Evolutionary conservation across 2,888 invertebrate genomes (phyloP).

Genomic region (Drosophila incognita): DNA sequence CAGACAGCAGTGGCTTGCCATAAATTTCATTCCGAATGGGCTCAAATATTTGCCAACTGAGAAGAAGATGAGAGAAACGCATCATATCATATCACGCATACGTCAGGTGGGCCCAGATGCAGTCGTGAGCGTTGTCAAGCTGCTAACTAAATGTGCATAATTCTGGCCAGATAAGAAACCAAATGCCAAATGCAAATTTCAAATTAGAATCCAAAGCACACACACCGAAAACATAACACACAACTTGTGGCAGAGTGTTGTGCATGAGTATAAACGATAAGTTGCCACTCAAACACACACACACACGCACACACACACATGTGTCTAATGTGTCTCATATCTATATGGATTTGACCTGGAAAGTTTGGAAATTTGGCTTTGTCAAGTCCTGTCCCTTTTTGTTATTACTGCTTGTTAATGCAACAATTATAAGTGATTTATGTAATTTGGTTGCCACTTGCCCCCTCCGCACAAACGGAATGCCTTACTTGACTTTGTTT

Average conservation of each 20-base stretch:
- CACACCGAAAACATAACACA: slow-evolving; percentile 11
- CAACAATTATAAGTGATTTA: slow-evolving; percentile 75
- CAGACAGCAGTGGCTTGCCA: slow-evolving; percentile 68
- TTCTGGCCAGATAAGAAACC: slow-evolving; percentile 46
- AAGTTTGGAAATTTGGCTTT: slow-evolving; percentile 50
- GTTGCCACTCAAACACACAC: slow-evolving; percentile 16
- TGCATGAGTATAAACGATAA: slow-evolving; percentile 52
- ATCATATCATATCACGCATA: slow-evolving; percentile 38
- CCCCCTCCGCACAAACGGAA: slow-evolving; percentile 6
- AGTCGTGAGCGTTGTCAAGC: slow-evolving; percentile 53
- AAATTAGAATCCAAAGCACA: slow-evolving; percentile 51
- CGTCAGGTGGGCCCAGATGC: slow-evolving; percentile 54
- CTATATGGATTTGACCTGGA: slow-evolving; percentile 27
- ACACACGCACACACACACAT: background rate
- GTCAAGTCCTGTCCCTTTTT: slow-evolving; percentile 25
- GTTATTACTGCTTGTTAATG: slow-evolving; percentile 39
- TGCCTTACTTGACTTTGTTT: slow-evolving; percentile 2
- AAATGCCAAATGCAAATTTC: slow-evolving; percentile 28
- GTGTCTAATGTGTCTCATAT: slow-evolving; percentile 12
- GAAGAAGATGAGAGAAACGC: background rate
- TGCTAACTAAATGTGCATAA: slow-evolving; percentile 74
- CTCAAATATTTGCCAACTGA: slow-evolving; percentile 53
- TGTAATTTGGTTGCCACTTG: slow-evolving; percentile 59
- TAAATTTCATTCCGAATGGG: slow-evolving; percentile 59
- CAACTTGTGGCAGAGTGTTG: slow-evolving; percentile 7